Base-by-base conservation (phyloP, 2,888 invertebrate species). In the Caenorhabditis parvicauda region DNA sequence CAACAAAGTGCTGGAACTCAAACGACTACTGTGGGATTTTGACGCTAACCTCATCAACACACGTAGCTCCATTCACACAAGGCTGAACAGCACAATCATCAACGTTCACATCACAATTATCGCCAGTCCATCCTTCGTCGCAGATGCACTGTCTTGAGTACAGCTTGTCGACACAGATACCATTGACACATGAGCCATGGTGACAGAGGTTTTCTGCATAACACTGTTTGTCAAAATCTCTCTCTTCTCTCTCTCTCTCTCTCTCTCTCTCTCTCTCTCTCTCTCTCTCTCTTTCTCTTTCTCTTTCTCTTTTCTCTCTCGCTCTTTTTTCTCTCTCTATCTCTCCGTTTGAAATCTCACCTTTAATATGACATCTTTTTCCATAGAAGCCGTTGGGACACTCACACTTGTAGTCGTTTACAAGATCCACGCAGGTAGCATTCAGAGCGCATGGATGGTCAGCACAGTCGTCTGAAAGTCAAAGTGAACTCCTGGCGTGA, bases 341-440 rank as follows among this genome's bases (percentile, higher is more conserved):
- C n/a, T n/a, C n/a, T n/a, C n/a, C n/a, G n/a, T n/a, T n/a, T n/a
- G n/a, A n/a, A n/a, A n/a, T n/a, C 35, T 12, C 9, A 69, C 75
- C 90, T 82, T 96, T 95, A 72, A 89, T 89, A 75, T 96, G 91
- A 79, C 98, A 98, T 35, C 94, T 87, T 83, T 93, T 92, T 37
- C 96, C 98, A 12, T 90, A 89, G 81, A 94, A 98, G 35, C 96
- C 96, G 37, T 89, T 87, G 4, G 93, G 91, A 83, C 98, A 98
- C 7, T 88, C 86, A 79, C 98, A 98, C 69, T 87, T 88, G 82
- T 94, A 98, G 82, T 95, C 95, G 64, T 90, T 90, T 0, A 95
- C 88, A 71, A 94, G 85, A 83, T 96, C 96, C 0, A 92, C 92
- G 82, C 95, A 95, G 70, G 90, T 90, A 0, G 93, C 89, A 1